A percentile compares a stretch with the other conserved stretches of the same genome.
These are phyloP conservation scores for Patagioenas fasciata DNA, from an alignment of 2,113 vertebrate genomes.

Conservation along the genomic window DNA sequence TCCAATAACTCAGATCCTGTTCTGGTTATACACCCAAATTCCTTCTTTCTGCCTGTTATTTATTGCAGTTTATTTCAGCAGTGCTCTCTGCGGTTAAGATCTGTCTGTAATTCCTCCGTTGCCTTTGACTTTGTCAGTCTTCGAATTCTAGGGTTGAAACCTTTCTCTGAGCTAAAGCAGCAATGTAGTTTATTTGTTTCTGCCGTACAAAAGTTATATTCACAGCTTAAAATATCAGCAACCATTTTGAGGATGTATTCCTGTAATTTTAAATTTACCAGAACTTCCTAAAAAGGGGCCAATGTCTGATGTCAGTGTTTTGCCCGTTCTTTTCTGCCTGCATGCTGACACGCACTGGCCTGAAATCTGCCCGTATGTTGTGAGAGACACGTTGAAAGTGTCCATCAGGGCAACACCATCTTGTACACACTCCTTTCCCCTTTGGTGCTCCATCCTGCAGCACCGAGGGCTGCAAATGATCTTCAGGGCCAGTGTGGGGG, in stretches of 20 bases:
- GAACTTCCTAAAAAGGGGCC: background rate
- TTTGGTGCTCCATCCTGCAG: background rate
- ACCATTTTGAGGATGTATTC: background rate
- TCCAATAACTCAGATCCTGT: background rate
- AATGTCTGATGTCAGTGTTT: background rate
- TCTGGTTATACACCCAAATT: background rate
- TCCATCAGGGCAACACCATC: background rate
- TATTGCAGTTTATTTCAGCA: background rate
- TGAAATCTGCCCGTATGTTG: background rate
- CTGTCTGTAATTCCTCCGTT: background rate
- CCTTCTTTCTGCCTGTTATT: background rate
- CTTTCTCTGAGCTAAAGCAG: background rate
- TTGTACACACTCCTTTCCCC: background rate
- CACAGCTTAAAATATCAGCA: background rate
- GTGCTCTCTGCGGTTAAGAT: background rate
- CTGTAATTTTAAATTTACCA: background rate
- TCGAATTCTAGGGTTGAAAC: background rate
- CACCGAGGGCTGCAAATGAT: background rate
- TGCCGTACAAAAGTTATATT: background rate
- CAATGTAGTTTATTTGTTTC: background rate
- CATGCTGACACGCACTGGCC: rapidly evolving
- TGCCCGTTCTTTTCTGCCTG: background rate
- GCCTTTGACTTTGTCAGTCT: background rate
- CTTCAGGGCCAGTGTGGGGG: rapidly evolving
- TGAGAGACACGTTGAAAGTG: background rate